These are phyloP conservation scores for Erethizon dorsatum DNA, from an alignment of 2,797 vertebrate genomes.

Conservation along the genomic window DNA sequence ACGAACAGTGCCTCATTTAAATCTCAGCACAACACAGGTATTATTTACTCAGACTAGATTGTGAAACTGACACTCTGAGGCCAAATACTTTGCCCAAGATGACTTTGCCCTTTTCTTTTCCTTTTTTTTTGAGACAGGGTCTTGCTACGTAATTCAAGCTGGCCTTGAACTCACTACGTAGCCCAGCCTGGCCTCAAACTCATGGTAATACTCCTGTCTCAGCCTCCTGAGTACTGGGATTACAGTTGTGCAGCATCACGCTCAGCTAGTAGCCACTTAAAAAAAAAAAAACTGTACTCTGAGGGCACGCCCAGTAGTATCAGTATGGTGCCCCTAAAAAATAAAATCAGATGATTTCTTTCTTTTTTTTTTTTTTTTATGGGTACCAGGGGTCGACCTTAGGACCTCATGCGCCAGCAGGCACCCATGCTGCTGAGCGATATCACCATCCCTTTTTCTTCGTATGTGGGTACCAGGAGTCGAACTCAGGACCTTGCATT, in stretches of 20 bases:
- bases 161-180: neutral
- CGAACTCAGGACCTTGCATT: too few species aligned
- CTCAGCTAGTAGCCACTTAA: neutral
- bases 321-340: neutral
- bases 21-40: neutral
- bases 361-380: too few species aligned
- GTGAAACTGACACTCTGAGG: neutral
- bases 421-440: too few species aligned
- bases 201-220: neutral
- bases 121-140: neutral
- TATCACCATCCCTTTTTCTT: too few species aligned
- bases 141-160: neutral
- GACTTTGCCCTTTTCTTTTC: neutral
- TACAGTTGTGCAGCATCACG: neutral
- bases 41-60: neutral
- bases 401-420: too few species aligned
- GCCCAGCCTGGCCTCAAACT: neutral
- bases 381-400: too few species aligned
- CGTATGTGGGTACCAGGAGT: too few species aligned
- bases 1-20: neutral
- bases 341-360: neutral
- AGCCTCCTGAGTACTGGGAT: neutral
- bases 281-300: neutral
- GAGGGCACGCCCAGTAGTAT: neutral
- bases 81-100: neutral